These are phyloP conservation scores for Tetrax tetrax DNA, from an alignment of 2,113 vertebrate species.

Conservation along the genomic window DNA sequence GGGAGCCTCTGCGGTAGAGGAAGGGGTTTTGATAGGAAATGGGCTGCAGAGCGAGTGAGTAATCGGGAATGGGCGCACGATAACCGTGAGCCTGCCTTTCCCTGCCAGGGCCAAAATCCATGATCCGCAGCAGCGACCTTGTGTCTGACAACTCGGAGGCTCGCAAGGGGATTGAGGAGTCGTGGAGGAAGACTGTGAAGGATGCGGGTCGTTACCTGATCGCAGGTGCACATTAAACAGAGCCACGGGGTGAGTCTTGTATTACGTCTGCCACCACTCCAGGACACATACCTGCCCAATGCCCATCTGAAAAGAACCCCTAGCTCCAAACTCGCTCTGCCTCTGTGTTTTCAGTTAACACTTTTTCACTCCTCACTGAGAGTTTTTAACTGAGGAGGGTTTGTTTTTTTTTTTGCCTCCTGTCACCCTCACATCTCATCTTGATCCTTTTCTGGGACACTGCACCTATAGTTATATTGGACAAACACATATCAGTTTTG, in stretches of 20 bases:
- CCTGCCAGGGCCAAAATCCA: neutral
- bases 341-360: neutral
- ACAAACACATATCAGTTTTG: accelerated
- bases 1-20: neutral
- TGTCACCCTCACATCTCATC: accelerated
- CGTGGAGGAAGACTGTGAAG: accelerated
- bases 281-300: accelerated
- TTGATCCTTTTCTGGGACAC: accelerated
- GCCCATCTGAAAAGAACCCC: neutral
- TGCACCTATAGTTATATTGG: accelerated
- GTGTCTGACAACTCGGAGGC: accelerated
- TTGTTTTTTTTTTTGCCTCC: neutral
- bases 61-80: accelerated
- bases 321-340: neutral
- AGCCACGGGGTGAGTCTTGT: accelerated
- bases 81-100: accelerated
- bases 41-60: accelerated
- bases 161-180: accelerated
- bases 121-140: accelerated
- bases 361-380: neutral
- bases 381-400: accelerated
- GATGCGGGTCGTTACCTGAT: neutral
- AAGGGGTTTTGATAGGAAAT: accelerated
- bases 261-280: accelerated
- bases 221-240: accelerated